Evolutionary conservation across 37 sponge, comb jelly and placozoan genomes (phyloP), one percentile per base, ranked within the genome.

Genomic region (Ianthella basta): DNA sequence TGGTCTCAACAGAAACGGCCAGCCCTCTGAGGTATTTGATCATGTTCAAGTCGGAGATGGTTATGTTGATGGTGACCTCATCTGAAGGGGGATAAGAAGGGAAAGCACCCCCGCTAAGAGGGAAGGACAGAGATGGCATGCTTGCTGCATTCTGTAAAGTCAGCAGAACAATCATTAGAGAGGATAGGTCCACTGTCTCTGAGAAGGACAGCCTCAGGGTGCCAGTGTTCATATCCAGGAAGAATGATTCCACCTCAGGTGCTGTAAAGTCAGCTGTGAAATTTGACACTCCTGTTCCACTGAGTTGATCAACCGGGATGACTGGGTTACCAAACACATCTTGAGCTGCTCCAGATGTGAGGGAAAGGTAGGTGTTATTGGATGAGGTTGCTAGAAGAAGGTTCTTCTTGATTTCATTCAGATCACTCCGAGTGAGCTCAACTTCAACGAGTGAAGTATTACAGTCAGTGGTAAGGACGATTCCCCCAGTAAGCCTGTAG

Each of bases 401-500:
- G 13, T 60, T 57, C 40, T 83, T 79, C 82, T 97, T 94, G 53
- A 97, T 19, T 37, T 90, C 88, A 85, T 97, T 88, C 60, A 97
- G 63, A 55, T 97, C 97, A 59, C 74, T 72, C 56, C 69, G 72
- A 32, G 88, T 94, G 6, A 97, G 87, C 37, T 88, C 54, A 12
- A 88, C 33, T 16, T 23, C 24, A 5, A 97, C 74, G 21, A 84
- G 60, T 23, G 87, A 60, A 8, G 50, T 69, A 27, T 73, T 57
- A 0, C 55, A 82, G 65, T 92, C 72, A 23, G 54, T 38, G 1
- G 84, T 54, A 0, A 29, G 35, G 0, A 87, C 63, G 24, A 87
- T 79, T 15, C 96, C 96, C 34, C 96, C 96, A 67, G 89, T 95
- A 33, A 95, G 61, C 0, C 36, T 33, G 69, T 95, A 95, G 38